Evolutionary conservation across 2,888 invertebrate genomes (phyloP), one percentile per base, ranked within the genome.

Genomic region (Germaria angustata): DNA sequence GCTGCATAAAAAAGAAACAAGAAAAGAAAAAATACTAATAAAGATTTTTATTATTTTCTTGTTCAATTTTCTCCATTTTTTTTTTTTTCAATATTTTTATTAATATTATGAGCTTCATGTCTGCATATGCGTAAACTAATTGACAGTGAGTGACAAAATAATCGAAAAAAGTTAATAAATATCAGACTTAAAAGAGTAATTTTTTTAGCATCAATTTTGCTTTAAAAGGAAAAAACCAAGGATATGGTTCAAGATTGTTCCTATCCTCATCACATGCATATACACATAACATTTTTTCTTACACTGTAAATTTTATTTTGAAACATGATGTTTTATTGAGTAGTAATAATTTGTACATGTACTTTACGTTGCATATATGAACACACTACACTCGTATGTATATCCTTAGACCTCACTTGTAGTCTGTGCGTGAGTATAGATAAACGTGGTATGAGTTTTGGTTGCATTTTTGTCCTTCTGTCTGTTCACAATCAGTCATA

Each of bases 21-120:
- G 34, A 34, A 17, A 51, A 24, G 24, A 51, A 51, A 32, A 24
- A 44, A 41, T 46, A 66, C 41, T 57, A 51, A 65, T 36, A 75
- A 75, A 55, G 20, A 51, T 61, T 46, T 53, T 75, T 61, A 75
- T 55, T 65, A 75, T 55, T 65, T 75, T 75, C 63, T 65, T 65
- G 24, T 24, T 17, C 32, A 32, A 32, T 65, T 55, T 65, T 75
- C 20, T 53, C 22, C 15, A 11, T 7, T n/a, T n/a, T n/a, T 44
- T 34, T 13, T 51, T 36, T 59, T 28, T 41, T 2, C 15, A 53
- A 36, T 34, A 73, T 75, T 57, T 51, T 49, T 24, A 24, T 20
- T 22, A 34, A 66, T 20, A n/a, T 34, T 44, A 57, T 55, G 55
- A 78, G 46, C 24, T 49, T 59, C 63, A 32, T 20, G 53, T 46